Conservation (phyloP, 1,140 invertebrate species). For the Oppia nitens region DNA sequence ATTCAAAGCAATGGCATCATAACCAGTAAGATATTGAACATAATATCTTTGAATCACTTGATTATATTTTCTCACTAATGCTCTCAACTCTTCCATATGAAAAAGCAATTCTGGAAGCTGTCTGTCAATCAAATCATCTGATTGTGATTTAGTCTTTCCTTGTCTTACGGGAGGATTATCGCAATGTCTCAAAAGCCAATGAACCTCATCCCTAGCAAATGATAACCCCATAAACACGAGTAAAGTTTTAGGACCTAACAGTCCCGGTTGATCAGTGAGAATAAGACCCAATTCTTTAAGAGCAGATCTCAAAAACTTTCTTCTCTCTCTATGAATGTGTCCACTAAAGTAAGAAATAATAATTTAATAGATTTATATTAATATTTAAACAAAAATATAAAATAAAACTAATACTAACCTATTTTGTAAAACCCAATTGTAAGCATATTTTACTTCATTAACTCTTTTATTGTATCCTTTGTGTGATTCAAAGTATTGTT, state of each 20-base stretch:
- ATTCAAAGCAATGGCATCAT: constrained; percentile 80
- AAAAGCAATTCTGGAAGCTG: constrained; percentile 93
- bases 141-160: constrained; percentile 49
- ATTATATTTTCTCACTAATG: constrained; percentile 78
- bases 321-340: constrained; percentile 73
- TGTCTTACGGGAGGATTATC: constrained; percentile 70
- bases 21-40: constrained; percentile 86
- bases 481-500: constrained; percentile 78
- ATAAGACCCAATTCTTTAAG: constrained; percentile 87
- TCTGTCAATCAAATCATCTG: constrained; percentile 75
- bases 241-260: constrained; percentile 81
- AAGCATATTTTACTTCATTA: constrained; percentile 84
- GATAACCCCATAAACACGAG: constrained; percentile 90
- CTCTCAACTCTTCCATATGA: constrained; percentile 91
- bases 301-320: constrained; percentile 89
- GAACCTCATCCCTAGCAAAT: constrained; percentile 85
- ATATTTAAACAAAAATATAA: constrained; percentile 8
- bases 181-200: constrained; percentile 88
- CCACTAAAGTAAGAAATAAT: constrained; percentile 32
- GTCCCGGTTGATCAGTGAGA: constrained; percentile 89
- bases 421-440: constrained; percentile 71
- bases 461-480: constrained; percentile 86
- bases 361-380: constrained; percentile 1
- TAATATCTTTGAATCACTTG: constrained; percentile 97
- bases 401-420: constrained; percentile 35